Evolutionary conservation across 1,140 invertebrate genomes (phyloP).

Genomic region (Papilio machaon): DNA sequence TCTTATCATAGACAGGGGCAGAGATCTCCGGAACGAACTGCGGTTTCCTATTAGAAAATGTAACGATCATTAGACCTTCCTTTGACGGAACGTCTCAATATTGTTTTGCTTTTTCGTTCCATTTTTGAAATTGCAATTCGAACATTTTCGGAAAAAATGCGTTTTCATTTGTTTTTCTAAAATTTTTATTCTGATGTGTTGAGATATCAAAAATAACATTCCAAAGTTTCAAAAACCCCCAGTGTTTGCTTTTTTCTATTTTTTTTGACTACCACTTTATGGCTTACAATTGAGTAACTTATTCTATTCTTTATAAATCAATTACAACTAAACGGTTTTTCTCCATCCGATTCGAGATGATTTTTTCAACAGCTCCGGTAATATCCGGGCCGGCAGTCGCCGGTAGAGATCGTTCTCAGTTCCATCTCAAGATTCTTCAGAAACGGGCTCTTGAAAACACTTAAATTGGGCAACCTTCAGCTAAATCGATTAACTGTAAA

Average conservation of each 20-base stretch:
- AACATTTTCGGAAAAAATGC: too few species aligned
- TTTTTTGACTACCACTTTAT: background rate
- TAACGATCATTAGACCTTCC: background rate
- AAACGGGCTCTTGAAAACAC: background rate
- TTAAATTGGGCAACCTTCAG: background rate
- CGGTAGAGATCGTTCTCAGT: background rate
- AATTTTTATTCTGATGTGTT: too few species aligned
- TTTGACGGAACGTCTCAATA: background rate
- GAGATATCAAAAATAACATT: too few species aligned
- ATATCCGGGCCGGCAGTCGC: background rate
- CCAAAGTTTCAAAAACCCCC: too few species aligned
- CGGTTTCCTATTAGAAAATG: background rate
- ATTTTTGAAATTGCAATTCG: too few species aligned
- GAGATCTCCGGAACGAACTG: background rate
- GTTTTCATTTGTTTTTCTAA: too few species aligned
- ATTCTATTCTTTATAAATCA: background rate
- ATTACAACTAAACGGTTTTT: background rate
- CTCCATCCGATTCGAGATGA: background rate
- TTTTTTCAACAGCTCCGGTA: background rate
- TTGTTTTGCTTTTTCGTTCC: background rate
- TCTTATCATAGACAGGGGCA: background rate
- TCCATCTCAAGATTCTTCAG: background rate
- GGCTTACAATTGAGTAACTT: background rate
- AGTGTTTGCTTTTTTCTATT: too few species aligned
- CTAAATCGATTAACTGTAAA: slow-evolving; percentile 1